Base-by-base conservation (phyloP, 2,888 invertebrate genomes). In the Lithophane semibrunnea region DNA sequence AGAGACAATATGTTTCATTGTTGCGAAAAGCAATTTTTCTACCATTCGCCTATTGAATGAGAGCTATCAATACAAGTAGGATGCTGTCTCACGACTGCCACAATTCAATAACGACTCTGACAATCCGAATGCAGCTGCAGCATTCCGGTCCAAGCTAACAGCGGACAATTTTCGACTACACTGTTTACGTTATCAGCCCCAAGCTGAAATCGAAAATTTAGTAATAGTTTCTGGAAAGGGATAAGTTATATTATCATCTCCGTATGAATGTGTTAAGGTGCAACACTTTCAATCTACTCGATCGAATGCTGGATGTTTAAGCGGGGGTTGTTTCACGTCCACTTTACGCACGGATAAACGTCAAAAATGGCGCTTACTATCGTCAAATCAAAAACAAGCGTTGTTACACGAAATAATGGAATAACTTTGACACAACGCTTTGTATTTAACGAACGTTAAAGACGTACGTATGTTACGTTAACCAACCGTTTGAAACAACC, bases 61-160 rank as follows among this genome's bases (percentile, higher is more conserved):
- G 71, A 91, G 90, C 90, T 90, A 90, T 91, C 90, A 91, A 90
- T 90, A 89, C 90, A 90, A 86, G 88, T 64, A 80, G 75, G 83
- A 85, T 89, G 90, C 93, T 90, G 93, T 92, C 91, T 92, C 92
- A 89, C 88, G 86, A 90, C 90, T 91, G 90, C 92, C 91, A 92
- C 95, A 92, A 93, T 93, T 94, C 93, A 95, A 95, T 94, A 95
- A 94, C 92, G 92, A 90, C 85, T 88, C 86, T 84, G 87, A 86
- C 87, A 88, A 88, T 89, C 78, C 84, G 80, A 89, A 88, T 92
- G 92, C 91, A 91, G 90, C 89, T 90, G 90, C 84, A 82, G 83
- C 75, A 75, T n/a, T 56, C 56, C 44, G 83, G 89, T 80, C 84
- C 89, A 94, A 93, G 91, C 78, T 72, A 92, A 52, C 64, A 80